Conservation (phyloP, 2,888 invertebrate species). For the Lasius platythorax region DNA sequence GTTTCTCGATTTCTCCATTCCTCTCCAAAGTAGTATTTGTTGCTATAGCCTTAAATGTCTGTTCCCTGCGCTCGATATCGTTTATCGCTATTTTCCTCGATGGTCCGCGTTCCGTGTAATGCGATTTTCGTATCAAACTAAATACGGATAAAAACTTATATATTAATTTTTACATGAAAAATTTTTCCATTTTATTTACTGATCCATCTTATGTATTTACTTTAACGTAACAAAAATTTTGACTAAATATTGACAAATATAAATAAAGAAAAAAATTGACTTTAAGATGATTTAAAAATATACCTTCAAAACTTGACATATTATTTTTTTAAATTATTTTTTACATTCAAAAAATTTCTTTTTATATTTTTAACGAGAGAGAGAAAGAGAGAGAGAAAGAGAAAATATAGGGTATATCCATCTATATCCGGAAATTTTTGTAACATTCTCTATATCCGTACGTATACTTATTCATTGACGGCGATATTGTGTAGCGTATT, state of each 20-base stretch:
- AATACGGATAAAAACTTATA: not conserved
- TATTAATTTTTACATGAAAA: conserved; percentile 3
- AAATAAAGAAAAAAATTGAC: not conserved
- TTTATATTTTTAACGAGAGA: not conserved
- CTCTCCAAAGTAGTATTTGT: conserved; percentile 55
- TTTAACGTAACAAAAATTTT: conserved; percentile 1
- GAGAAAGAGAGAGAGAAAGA: not conserved
- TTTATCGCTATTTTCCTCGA: conserved; percentile 31
- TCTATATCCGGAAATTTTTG: conserved; percentile 17
- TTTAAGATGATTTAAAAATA: not conserved
- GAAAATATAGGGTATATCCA: not conserved
- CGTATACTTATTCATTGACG: conserved; percentile 41
- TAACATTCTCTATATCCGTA: conserved; percentile 12
- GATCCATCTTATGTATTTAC: not conserved
- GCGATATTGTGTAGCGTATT: conserved; percentile 35
- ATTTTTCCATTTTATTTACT: not conserved
- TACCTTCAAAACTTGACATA: not conserved
- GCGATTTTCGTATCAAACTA: not conserved
- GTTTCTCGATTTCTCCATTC: conserved; percentile 62
- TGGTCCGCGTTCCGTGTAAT: conserved; percentile 3
- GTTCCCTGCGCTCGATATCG: conserved; percentile 36
- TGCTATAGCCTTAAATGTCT: conserved; percentile 47
- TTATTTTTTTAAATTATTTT: not conserved
- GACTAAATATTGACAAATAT: not conserved
- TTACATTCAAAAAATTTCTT: conserved; percentile 1